A percentile compares a stretch with the other conserved stretches of the same genome.
phyloP scores from a whole-genome alignment of 2,113 vertebrate species.

The Osmerus mordax region DNA sequence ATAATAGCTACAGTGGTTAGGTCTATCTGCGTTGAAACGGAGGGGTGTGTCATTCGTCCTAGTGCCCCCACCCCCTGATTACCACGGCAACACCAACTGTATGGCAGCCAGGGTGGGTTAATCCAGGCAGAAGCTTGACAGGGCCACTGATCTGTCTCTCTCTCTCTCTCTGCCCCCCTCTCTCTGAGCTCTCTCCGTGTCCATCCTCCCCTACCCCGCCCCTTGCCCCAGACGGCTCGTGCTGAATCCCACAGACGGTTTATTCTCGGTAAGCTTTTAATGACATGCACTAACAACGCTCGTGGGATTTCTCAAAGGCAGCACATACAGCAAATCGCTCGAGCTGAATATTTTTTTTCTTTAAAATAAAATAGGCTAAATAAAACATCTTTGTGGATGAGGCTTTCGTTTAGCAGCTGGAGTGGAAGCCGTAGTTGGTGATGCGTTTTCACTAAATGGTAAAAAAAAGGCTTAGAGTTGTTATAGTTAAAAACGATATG shows the following conservation, averaged over 20 bases:
- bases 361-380: not conserved
- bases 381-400: conserved; percentile 10
- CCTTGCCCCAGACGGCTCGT: conserved; percentile 9
- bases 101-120: conserved; percentile 11
- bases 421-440: not conserved
- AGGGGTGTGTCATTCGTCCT: conserved; percentile 36
- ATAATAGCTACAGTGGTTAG: conserved; percentile 26
- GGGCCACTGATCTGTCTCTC: not conserved
- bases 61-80: conserved; percentile 31
- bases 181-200: conserved; percentile 1
- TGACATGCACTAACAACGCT: conserved; percentile 34
- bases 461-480: conserved; percentile 29
- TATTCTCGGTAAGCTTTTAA: conserved; percentile 45
- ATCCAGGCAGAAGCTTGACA: conserved; percentile 28
- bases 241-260: conserved; percentile 20
- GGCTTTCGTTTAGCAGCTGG: conserved; percentile 16
- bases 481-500: conserved; percentile 23
- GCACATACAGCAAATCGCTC: conserved; percentile 18
- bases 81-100: conserved; percentile 28
- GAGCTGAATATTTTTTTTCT: not conserved
- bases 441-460: conserved; percentile 15
- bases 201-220: conserved; percentile 1
- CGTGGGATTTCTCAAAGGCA: conserved; percentile 28
- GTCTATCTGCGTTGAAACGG: conserved; percentile 13
- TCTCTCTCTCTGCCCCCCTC: not conserved